Evolutionary conservation across 2,113 vertebrate species (phyloP), one percentile per base, ranked within the genome.

Genomic region (Solea senegalensis): DNA sequence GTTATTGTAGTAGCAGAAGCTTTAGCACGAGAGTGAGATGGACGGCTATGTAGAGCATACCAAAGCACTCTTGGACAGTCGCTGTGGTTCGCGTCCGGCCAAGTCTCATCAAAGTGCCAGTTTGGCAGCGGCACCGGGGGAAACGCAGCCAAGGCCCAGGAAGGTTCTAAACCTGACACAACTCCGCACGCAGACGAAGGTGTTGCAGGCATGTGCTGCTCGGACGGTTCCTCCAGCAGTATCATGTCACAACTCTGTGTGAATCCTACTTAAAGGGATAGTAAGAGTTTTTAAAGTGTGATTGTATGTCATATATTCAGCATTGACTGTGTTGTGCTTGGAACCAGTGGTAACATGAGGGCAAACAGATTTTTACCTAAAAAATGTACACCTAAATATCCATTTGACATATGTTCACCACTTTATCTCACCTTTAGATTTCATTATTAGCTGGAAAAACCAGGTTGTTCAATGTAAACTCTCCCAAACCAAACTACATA

Each of bases 71-170:
- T 68, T 56, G 67, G 58, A 70, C 64, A 80, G 72, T 63, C 46
- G 16, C 65, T 66, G 57, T 9, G 73, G 26, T 73, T 60, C 3
- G 28, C 52, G 57, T 62, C 40, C 65, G 28, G 80, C 81, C 71
- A 85, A 84, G 60, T 65, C 74, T 76, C 74, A 83, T 88, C 77
- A 83, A 86, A 90, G 88, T 86, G 76, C 78, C 12, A 21, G 62
- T 84, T 84, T 90, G 87, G 88, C 88, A 80, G 78, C 65, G 43
- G 75, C 76, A 55, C 65, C 52, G 48, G 70, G 21, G 72, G 82
- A 68, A 81, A 70, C 12, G 13, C 40, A 48, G 84, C 89, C 84
- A 91, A 82, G 76, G 86, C 84, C 70, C 66, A 76, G 72, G 8
- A 62, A 70, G 72, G 74, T 78, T 72, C 74, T 64, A 62, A 85